Evolutionary conservation across 2,888 invertebrate species (phyloP).

Genomic region (Meghimatium bilineatum): DNA sequence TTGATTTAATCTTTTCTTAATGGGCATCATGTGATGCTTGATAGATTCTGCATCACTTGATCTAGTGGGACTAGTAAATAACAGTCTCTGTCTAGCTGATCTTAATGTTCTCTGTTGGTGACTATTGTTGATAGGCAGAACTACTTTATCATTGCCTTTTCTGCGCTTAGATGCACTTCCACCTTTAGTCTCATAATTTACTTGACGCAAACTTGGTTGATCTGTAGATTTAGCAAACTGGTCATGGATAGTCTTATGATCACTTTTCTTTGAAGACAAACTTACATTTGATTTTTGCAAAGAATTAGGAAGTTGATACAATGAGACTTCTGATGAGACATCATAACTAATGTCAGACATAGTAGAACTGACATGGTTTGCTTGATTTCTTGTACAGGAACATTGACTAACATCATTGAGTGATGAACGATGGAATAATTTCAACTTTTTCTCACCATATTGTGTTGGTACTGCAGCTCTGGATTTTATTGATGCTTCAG

Average conservation of each 20-base stretch:
- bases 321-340: background rate
- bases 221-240: background rate
- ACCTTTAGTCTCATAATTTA: background rate
- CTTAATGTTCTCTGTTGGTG: background rate
- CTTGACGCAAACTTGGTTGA: background rate
- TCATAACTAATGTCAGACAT: background rate
- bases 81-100: slow-evolving; percentile 35
- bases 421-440: background rate
- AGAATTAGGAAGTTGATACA: background rate
- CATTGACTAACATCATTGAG: background rate
- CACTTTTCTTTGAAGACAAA: slow-evolving; percentile 6
- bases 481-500: background rate
- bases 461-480: background rate
- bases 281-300: background rate
- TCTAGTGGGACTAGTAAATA: background rate
- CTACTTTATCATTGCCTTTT: slow-evolving; percentile 36
- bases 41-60: background rate
- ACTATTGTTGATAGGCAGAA: background rate
- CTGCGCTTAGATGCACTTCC: slow-evolving; percentile 42
- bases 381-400: background rate
- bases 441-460: background rate
- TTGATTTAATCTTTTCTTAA: background rate
- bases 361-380: background rate
- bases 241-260: background rate
- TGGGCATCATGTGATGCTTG: background rate